Evolutionary conservation across 2,888 invertebrate species (phyloP).

Genomic region (Andrena hattorfiana): DNA sequence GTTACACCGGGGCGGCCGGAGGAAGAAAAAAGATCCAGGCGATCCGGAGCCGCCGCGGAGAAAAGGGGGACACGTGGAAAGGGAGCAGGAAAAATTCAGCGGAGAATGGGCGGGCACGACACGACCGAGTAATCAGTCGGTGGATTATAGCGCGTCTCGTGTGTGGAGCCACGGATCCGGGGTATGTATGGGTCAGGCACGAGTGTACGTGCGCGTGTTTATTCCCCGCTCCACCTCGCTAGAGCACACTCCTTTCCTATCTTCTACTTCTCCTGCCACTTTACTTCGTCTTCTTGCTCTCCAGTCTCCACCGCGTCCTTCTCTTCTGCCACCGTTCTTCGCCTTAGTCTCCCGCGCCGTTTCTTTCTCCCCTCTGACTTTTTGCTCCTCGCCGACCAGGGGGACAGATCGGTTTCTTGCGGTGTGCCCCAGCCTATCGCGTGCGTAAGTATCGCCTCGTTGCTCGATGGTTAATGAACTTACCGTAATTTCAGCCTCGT

Average conservation of each 20-base stretch:
- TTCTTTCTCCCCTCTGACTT: conserved; percentile 37
- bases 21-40: conserved; percentile 58
- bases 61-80: conserved; percentile 48
- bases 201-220: conserved; percentile 24
- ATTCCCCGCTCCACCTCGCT: background rate
- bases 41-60: conserved; percentile 44
- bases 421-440: conserved; percentile 62
- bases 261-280: conserved; percentile 38
- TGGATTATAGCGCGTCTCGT: conserved; percentile 68
- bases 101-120: conserved; percentile 71
- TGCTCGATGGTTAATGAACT: conserved; percentile 72
- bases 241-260: conserved; percentile 34
- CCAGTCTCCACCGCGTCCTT: conserved; percentile 12
- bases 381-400: conserved; percentile 45
- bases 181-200: background rate
- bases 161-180: conserved; percentile 28
- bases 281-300: conserved; percentile 11
- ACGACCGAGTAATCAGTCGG: conserved; percentile 73
- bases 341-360: conserved; percentile 9
- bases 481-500: conserved; percentile 65
- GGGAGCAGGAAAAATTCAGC: conserved; percentile 74
- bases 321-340: conserved; percentile 24
- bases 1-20: conserved; percentile 69
- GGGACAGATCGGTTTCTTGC: conserved; percentile 71
- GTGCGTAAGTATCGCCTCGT: conserved; percentile 65